Evolutionary conservation across 2,888 invertebrate species (phyloP).

Genomic region (Acleris sparsana): DNA sequence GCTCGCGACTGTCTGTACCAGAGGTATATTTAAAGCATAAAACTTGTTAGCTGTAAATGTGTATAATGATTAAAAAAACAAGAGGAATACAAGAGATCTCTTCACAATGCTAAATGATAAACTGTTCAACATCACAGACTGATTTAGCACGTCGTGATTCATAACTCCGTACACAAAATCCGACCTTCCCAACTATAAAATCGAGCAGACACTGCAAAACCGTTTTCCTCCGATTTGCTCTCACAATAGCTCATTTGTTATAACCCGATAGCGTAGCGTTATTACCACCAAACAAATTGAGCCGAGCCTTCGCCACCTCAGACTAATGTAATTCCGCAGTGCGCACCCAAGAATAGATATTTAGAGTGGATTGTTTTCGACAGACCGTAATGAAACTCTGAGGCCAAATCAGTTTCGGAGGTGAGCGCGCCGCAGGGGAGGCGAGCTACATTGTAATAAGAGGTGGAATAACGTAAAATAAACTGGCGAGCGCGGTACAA

Average conservation of each 20-base stretch:
- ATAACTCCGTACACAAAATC: constrained; percentile 45
- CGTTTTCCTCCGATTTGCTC: constrained; percentile 76
- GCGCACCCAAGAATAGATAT: constrained; percentile 83
- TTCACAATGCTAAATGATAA: constrained; percentile 11
- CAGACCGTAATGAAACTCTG: constrained; percentile 84
- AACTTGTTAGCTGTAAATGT: background rate
- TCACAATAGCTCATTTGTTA: constrained; percentile 83
- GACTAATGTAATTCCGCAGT: constrained; percentile 83
- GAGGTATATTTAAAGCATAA: constrained; percentile 22
- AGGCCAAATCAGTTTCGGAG: constrained; percentile 81
- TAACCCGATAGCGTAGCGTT: constrained; percentile 81
- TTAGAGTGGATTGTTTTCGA: constrained; percentile 84
- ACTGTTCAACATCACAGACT: constrained; percentile 18
- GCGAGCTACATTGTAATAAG: constrained; percentile 81
- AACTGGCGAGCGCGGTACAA: constrained; percentile 73
- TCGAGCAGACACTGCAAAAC: constrained; percentile 72
- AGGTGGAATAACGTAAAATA: constrained; percentile 82
- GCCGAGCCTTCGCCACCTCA: constrained; percentile 84
- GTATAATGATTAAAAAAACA: too few relatives aligned
- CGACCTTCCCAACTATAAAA: constrained; percentile 59
- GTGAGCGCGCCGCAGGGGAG: constrained; percentile 82
- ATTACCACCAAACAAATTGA: constrained; percentile 83
- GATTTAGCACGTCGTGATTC: constrained; percentile 35
- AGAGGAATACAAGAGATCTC: background rate
- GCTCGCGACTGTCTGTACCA: constrained; percentile 31